phyloP scores from a whole-genome alignment of 2,113 vertebrate species.

The Nothocercus julius region DNA sequence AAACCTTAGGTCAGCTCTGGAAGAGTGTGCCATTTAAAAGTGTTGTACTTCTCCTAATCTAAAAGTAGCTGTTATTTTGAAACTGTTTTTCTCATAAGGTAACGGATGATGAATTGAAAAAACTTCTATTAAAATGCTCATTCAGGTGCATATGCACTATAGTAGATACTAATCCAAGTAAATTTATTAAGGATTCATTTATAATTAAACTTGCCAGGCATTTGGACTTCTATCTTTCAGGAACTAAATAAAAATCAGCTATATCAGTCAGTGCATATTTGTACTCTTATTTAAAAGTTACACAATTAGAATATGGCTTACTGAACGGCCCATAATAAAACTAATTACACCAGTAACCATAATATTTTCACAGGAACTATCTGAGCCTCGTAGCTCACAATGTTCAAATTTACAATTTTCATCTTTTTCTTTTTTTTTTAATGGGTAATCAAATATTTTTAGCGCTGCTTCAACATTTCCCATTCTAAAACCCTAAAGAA shows the following conservation, averaged over 20 bases:
- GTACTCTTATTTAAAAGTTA: constrained; percentile 6
- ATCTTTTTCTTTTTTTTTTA: neutral
- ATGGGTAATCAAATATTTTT: neutral
- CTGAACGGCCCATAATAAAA: neutral
- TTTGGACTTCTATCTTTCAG: constrained; percentile 6
- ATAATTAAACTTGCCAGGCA: neutral
- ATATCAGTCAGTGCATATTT: constrained; percentile 5
- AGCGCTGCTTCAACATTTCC: neutral
- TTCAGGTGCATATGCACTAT: neutral
- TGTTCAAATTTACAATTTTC: neutral
- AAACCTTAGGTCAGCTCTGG: neutral
- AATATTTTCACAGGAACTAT: constrained; percentile 12
- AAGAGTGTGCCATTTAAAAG: neutral
- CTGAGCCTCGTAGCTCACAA: neutral
- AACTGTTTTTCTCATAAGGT: neutral
- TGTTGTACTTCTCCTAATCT: neutral
- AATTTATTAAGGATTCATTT: constrained; percentile 33
- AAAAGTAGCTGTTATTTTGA: neutral
- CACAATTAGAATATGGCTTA: neutral
- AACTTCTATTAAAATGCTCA: neutral
- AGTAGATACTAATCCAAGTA: neutral
- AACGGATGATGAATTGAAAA: neutral
- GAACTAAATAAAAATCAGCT: neutral
- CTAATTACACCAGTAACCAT: neutral
- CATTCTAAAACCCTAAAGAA: neutral